Conservation (phyloP, 1,140 invertebrate species). For the Drosophila saltans region DNA sequence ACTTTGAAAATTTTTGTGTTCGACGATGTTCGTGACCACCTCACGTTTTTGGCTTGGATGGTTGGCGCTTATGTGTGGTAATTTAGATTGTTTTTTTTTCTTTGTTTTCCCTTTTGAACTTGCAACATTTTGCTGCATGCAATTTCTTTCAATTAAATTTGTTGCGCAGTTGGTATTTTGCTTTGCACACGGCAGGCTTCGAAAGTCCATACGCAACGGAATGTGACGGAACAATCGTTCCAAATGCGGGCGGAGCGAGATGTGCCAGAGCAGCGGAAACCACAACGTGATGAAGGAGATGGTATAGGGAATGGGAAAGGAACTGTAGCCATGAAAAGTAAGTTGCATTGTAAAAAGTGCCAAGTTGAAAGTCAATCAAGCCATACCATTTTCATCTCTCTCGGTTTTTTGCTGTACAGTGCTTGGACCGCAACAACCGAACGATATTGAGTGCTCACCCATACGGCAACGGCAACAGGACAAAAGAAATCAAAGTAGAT, state of each 20-base stretch:
- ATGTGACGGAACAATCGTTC: not conserved
- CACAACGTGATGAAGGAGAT: not conserved
- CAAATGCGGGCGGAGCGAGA: not conserved
- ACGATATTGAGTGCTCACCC: slow-evolving; percentile 13
- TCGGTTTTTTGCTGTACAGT: not conserved
- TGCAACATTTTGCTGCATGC: not conserved
- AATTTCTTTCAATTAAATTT: slow-evolving; percentile 5
- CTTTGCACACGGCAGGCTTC: slow-evolving; percentile 9
- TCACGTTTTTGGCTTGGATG: not conserved
- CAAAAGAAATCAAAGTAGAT: not conserved
- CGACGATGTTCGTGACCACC: not conserved
- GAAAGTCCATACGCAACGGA: slow-evolving; percentile 1
- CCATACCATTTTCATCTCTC: slow-evolving; percentile 4
- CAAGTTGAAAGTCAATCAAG: slow-evolving; percentile 15
- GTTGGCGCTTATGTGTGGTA: slow-evolving; percentile 13
- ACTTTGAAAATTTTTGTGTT: not conserved
- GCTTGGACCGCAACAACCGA: slow-evolving; percentile 7
- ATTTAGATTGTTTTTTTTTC: not conserved
- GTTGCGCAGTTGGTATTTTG: slow-evolving; percentile 11
- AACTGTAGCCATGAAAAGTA: slow-evolving; percentile 13
- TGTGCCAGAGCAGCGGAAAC: not conserved
- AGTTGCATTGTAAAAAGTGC: slow-evolving; percentile 9
- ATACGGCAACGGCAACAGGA: slow-evolving; percentile 9
- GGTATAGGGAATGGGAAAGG: not conserved
- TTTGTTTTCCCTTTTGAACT: not conserved